Evolutionary conservation across 2,113 vertebrate species (phyloP).

Genomic region (Sturnira hondurensis): DNA sequence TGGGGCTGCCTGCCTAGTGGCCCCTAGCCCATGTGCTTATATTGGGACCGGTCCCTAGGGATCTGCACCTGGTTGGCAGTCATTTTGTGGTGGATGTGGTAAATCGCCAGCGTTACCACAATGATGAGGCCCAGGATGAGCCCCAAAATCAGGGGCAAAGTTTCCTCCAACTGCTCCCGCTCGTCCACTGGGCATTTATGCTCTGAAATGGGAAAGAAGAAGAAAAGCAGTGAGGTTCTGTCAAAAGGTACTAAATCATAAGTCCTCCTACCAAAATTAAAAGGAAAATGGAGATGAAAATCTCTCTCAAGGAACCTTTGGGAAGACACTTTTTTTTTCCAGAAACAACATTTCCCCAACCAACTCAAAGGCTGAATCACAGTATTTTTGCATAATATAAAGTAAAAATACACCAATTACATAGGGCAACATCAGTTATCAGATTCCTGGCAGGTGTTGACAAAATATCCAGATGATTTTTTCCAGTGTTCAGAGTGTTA

Average conservation of each 20-base stretch:
- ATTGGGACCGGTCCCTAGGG: slow-evolving; percentile 94
- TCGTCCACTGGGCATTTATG: slow-evolving; percentile 96
- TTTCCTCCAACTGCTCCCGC: slow-evolving; percentile 94
- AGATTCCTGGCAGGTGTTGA: neutral
- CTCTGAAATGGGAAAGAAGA: slow-evolving; percentile 81
- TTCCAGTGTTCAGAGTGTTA: neutral
- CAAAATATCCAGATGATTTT: neutral
- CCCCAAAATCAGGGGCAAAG: slow-evolving; percentile 93
- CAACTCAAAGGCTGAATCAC: neutral
- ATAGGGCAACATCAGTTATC: neutral
- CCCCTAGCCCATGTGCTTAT: slow-evolving; percentile 95
- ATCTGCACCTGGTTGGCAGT: slow-evolving; percentile 90
- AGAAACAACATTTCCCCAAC: neutral
- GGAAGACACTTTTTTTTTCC: neutral
- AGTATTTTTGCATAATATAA: neutral
- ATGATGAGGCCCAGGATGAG: slow-evolving; percentile 92
- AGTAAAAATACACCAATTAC: neutral
- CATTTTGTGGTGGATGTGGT: slow-evolving; percentile 97
- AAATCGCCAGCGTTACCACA: slow-evolving; percentile 89
- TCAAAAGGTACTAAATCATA: neutral
- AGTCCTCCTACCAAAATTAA: neutral
- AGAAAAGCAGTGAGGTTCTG: neutral
- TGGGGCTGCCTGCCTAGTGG: neutral
- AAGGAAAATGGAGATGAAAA: neutral
- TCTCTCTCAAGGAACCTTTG: neutral